Evolutionary conservation across 2,113 vertebrate species (phyloP), one percentile per base, ranked within the genome.

Genomic region (Aplodontia rufa): DNA sequence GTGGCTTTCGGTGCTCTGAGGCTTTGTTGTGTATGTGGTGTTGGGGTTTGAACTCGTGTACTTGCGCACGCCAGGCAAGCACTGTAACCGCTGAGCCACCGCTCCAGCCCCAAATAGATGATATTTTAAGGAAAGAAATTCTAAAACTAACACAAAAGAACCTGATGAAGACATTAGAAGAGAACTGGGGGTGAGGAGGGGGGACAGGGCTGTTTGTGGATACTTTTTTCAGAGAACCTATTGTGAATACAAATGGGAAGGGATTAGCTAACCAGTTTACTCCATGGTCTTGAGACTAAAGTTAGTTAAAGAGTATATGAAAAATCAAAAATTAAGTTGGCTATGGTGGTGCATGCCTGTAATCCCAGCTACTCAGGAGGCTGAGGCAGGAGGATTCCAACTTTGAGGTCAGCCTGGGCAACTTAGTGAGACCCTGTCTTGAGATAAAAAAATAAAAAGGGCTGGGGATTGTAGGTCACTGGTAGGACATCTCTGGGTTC

Each of bases 51-150:
- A n/a, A n/a, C n/a, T n/a, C n/a, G n/a, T n/a, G n/a, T n/a, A n/a
- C n/a, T n/a, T n/a, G n/a, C n/a, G n/a, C n/a, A n/a, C n/a, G n/a
- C n/a, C n/a, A n/a, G n/a, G n/a, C n/a, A n/a, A n/a, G n/a, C n/a
- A n/a, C n/a, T n/a, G n/a, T n/a, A n/a, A n/a, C n/a, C n/a, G n/a
- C n/a, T n/a, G n/a, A n/a, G n/a, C n/a, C n/a, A n/a, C n/a, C n/a
- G n/a, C n/a, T n/a, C n/a, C n/a, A n/a, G n/a, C n/a, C n/a, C n/a
- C n/a, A n/a, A n/a, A n/a, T n/a, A n/a, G n/a, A n/a, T n/a, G n/a
- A n/a, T n/a, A n/a, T 87, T 58, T 87, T 51, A 79, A 96, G 58
- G 45, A 84, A 86, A 83, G 24, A 79, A 90, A 60, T 83, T 64
- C 32, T 76, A 64, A 93, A 94, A 64, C 0, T 2, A 66, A 78